Conservation (phyloP, 2,888 invertebrate genomes). For the Spilarctia lutea region DNA sequence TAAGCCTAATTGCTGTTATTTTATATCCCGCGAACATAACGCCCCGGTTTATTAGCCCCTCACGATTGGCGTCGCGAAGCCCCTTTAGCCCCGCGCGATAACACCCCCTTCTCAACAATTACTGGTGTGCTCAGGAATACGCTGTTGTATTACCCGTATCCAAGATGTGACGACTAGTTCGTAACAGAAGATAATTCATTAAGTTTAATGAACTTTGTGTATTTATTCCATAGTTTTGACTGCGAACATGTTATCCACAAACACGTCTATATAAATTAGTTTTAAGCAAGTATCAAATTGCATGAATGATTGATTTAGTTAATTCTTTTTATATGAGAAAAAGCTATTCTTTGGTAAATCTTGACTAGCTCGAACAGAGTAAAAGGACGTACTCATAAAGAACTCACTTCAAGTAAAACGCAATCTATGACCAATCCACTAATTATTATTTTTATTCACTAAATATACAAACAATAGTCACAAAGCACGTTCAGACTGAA, state of each 20-base stretch:
- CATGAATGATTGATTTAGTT: too few species aligned
- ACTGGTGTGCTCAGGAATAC: constrained; percentile 18
- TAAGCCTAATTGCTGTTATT: constrained; percentile 64
- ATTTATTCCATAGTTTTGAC: neutral
- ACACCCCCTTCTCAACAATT: constrained; percentile 20
- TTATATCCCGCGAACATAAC: constrained; percentile 57
- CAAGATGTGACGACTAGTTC: constrained; percentile 23
- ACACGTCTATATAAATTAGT: too few species aligned
- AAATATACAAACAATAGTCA: too few species aligned
- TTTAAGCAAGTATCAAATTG: too few species aligned
- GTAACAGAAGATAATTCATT: constrained; percentile 31
- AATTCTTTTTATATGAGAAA: too few species aligned
- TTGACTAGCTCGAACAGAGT: too few species aligned
- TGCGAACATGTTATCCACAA: neutral
- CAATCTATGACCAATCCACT: too few species aligned
- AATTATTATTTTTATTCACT: too few species aligned
- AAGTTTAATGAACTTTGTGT: constrained; percentile 32
- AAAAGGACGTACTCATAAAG: too few species aligned
- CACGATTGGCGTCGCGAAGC: constrained; percentile 47
- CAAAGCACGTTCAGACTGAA: too few species aligned
- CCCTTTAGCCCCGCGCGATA: constrained; percentile 35
- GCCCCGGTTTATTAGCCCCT: constrained; percentile 50
- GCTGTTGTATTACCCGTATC: constrained; percentile 20
- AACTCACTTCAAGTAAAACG: too few species aligned
- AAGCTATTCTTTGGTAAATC: too few species aligned